Percentiles rank a stretch among this genome's conserved stretches.
Evolutionary conservation across 1,140 invertebrate genomes (phyloP).

Genomic region (Drosophila repletoides): DNA sequence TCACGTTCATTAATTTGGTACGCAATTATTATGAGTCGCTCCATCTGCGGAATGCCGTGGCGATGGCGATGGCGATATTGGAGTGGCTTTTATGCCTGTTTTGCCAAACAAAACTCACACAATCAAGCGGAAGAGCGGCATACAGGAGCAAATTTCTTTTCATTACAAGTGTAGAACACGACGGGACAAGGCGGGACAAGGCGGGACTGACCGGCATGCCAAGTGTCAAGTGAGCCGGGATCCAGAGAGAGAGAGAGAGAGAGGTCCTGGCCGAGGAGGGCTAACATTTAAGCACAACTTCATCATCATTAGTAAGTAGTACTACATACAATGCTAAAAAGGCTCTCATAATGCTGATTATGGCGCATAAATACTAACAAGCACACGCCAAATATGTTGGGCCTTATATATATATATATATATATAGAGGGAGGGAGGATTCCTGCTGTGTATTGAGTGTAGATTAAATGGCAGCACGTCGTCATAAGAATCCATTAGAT

Average conservation of each 20-base stretch:
- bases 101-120: conserved; percentile 72
- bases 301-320: conserved; percentile 68
- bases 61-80: too few species aligned
- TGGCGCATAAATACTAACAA: conserved; percentile 69
- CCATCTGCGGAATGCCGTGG: conserved; percentile 23
- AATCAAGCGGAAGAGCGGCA: conserved; percentile 76
- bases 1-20: conserved; percentile 77
- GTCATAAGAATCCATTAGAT: conserved; percentile 75
- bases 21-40: conserved; percentile 63
- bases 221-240: conserved; percentile 65
- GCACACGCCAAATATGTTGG: conserved; percentile 25
- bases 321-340: conserved; percentile 61
- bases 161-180: conserved; percentile 69
- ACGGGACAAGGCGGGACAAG: too few species aligned
- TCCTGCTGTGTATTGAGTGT: conserved; percentile 76
- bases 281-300: conserved; percentile 76
- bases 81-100: conserved; percentile 28
- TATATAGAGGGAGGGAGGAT: too few species aligned
- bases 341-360: conserved; percentile 73
- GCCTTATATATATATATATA: neutral
- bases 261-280: too few species aligned
- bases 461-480: conserved; percentile 77
- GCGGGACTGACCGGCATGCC: conserved; percentile 54
- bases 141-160: conserved; percentile 75
- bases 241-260: too few species aligned